Evolutionary conservation across 1,140 invertebrate genomes (phyloP).

Genomic region (Drosophila trapezifrons): DNA sequence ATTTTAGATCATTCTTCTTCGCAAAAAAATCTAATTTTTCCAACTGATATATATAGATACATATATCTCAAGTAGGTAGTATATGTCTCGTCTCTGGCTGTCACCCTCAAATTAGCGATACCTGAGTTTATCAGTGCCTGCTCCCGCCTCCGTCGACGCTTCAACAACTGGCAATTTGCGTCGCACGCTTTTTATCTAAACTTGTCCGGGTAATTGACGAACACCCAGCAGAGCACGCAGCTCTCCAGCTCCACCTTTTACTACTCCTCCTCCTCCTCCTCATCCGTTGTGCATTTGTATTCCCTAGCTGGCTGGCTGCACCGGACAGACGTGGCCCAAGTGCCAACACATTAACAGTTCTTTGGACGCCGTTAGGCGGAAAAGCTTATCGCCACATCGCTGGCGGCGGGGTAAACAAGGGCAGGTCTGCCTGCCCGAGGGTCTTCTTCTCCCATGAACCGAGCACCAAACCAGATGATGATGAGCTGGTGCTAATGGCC

Average conservation of each 20-base stretch:
- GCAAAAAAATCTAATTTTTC: too few relatives aligned
- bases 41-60: too few relatives aligned
- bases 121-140: conserved; percentile 16
- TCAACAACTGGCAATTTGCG: conserved; percentile 20
- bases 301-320: conserved; percentile 1
- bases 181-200: conserved; percentile 29
- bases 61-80: not conserved
- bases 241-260: not conserved
- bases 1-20: not conserved
- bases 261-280: not conserved
- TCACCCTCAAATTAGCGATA: conserved; percentile 4
- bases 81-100: not conserved
- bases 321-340: conserved; percentile 20
- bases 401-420: conserved; percentile 9
- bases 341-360: conserved; percentile 34
- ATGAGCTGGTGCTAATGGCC: conserved; percentile 30
- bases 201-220: conserved; percentile 17
- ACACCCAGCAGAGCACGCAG: conserved; percentile 1
- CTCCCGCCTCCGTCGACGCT: too few relatives aligned
- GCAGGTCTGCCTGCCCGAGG: not conserved
- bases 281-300: conserved; percentile 11
- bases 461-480: conserved; percentile 8
- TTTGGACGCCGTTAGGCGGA: conserved; percentile 40
- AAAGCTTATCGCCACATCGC: conserved; percentile 37
- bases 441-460: conserved; percentile 16